Conservation (phyloP, 2,888 invertebrate genomes). For the Teleiodes luculella region DNA sequence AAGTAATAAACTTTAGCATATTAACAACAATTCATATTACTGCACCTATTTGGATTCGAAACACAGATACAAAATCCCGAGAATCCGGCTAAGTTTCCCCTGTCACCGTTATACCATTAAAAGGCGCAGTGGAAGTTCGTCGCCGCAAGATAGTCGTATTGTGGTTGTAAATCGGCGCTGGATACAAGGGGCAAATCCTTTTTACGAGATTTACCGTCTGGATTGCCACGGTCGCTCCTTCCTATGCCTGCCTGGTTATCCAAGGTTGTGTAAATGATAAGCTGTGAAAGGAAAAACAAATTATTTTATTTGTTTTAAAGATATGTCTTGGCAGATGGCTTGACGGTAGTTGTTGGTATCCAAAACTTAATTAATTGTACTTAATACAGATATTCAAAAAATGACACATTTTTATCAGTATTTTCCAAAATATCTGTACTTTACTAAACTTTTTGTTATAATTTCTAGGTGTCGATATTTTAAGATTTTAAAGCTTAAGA, state of each 20-base stretch:
- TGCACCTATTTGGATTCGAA: neutral
- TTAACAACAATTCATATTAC: too few relatives aligned
- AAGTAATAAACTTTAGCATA: too few relatives aligned
- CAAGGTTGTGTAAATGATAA: neutral
- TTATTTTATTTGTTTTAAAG: too few relatives aligned
- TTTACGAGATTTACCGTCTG: constrained; percentile 71
- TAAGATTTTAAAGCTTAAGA: too few relatives aligned
- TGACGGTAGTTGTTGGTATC: too few relatives aligned
- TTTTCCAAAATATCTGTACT: too few relatives aligned
- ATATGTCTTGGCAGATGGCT: too few relatives aligned
- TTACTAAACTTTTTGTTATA: too few relatives aligned
- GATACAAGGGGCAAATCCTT: constrained; percentile 69
- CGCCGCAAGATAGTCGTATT: constrained; percentile 41
- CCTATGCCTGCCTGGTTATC: constrained; percentile 49
- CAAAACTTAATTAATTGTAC: too few relatives aligned
- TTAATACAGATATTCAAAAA: too few relatives aligned
- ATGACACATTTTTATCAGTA: too few relatives aligned
- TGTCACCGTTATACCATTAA: constrained; percentile 9
- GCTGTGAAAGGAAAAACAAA: neutral
- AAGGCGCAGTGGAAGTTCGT: constrained; percentile 15
- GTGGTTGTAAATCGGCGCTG: constrained; percentile 64
- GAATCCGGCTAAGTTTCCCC: neutral
- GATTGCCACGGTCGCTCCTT: constrained; percentile 52
- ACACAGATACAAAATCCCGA: neutral
- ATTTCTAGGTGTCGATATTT: too few relatives aligned